phyloP scores from a whole-genome alignment of 1,140 invertebrate genomes.

The Lineus longissimus region DNA sequence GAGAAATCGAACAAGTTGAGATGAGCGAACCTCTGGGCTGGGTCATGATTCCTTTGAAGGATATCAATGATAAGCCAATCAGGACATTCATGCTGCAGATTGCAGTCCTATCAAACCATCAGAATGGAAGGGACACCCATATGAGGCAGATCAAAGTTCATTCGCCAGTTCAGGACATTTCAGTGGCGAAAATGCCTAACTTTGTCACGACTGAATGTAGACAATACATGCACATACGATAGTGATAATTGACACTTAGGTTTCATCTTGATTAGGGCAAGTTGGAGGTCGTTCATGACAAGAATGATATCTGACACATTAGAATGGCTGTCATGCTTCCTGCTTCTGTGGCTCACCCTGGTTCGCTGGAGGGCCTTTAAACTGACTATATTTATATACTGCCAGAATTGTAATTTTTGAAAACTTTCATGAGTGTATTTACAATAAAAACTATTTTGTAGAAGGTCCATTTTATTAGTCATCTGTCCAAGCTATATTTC shows the following conservation, averaged over 20 bases:
- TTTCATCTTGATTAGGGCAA: no score
- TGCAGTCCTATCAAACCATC: conserved; percentile 84
- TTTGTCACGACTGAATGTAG: conserved; percentile 79
- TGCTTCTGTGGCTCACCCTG: no score
- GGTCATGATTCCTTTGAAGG: conserved; percentile 82
- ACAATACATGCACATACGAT: conserved; percentile 75
- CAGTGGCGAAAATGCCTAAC: conserved; percentile 68
- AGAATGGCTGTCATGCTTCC: no score
- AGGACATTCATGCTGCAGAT: conserved; percentile 92
- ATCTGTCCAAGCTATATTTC: no score
- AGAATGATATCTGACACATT: no score
- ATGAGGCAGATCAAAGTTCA: conserved; percentile 95
- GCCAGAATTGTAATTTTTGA: no score
- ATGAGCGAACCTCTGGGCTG: conserved; percentile 92
- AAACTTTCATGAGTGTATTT: no score
- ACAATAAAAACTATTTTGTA: no score
- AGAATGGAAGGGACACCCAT: conserved; percentile 97
- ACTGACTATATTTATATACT: no score
- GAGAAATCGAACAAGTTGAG: conserved; percentile 93
- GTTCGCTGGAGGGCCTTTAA: no score
- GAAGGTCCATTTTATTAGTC: no score
- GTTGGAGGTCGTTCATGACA: no score
- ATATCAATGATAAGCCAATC: conserved; percentile 80
- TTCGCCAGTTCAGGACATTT: conserved; percentile 76
- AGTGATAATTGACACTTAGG: background rate